Base-by-base conservation (phyloP, 2,797 vertebrate genomes). In the Pteropus rufus region DNA sequence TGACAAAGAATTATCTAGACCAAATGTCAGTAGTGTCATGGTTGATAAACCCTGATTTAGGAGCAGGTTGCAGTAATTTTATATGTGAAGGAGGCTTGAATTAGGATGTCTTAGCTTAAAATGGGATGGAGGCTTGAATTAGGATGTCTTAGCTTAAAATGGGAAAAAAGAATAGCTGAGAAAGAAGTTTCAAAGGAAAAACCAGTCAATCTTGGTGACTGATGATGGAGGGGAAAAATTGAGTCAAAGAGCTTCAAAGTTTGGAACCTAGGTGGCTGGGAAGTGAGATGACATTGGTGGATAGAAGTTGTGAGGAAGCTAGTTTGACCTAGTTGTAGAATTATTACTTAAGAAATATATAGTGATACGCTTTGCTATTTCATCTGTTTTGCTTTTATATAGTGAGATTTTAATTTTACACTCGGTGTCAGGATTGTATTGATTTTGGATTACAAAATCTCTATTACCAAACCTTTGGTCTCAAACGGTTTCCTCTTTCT, bases 31-130 rank as follows among this genome's bases (percentile, higher is more conserved):
- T n/a, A 41, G 26, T 46, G 26, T 34, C 67, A 49, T 65, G 16
- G 72, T 67, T 73, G 75, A 79, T 62, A 93, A 29, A 67, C 58
- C 6, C 12, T 46, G 67, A 56, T 56, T 67, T 58, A 89, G 49
- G 60, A 44, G 49, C 79, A 85, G 46, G 36, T 67, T 29, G 18
- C 2, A 18, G 39, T 70, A 70, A 79, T 95, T 15, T 49, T 6
- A 5, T 67, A 72, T 49, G n/a, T 91, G 34, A 93, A 91, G 31
- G 7, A 64, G 10, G 23, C 49, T 93, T 83, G 46, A 91, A 54
- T 95, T 94, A 93, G 76, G 34, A 12, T 86, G 39, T 90, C 44
- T 79, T 76, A 85, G 8, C 24, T 95, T 93, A 67, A 85, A 92
- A 64, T 73, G 36, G 52, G 64, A 72, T 36, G 31, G 7, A 64